A percentile compares a stretch with the other conserved stretches of the same genome.
These are phyloP conservation scores for Genyomyrus donnyi DNA, from an alignment of 2,113 vertebrate species.

Conservation along the genomic window DNA sequence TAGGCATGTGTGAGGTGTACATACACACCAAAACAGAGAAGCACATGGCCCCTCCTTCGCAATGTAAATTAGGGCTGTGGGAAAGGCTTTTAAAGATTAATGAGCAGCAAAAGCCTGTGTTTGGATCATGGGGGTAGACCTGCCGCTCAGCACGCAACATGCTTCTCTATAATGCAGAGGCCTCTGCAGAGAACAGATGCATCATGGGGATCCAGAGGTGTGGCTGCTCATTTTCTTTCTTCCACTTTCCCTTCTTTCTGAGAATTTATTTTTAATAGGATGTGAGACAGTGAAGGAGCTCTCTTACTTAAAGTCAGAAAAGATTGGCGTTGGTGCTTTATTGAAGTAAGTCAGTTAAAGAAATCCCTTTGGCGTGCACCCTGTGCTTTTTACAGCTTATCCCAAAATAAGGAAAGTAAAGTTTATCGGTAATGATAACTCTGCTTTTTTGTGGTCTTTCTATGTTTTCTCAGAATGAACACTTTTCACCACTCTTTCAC, in stretches of 20 bases:
- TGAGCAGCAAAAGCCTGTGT: conserved; percentile 17
- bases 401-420: not conserved
- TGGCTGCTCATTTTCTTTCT: conserved; percentile 16
- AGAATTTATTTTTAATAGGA: conserved; percentile 26
- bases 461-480: not conserved
- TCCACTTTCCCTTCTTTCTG: not conserved
- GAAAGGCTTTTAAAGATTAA: conserved; percentile 24
- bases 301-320: not conserved
- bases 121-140: not conserved
- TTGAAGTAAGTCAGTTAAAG: not conserved
- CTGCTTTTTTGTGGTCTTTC: not conserved
- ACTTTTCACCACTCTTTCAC: not conserved
- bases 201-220: conserved; percentile 9
- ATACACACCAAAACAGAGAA: not conserved
- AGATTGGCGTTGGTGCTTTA: conserved; percentile 15
- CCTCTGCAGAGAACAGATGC: not conserved
- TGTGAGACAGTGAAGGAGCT: not conserved
- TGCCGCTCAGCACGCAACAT: not conserved
- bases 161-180: conserved; percentile 25
- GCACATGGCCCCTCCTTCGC: not conserved
- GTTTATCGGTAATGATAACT: not conserved
- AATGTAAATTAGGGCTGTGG: not conserved
- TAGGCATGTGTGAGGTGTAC: not conserved
- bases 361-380: not conserved
- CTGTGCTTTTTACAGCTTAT: not conserved